phyloP scores from a whole-genome alignment of 2,797 vertebrate species.

The Enteromius argenteus region DNA sequence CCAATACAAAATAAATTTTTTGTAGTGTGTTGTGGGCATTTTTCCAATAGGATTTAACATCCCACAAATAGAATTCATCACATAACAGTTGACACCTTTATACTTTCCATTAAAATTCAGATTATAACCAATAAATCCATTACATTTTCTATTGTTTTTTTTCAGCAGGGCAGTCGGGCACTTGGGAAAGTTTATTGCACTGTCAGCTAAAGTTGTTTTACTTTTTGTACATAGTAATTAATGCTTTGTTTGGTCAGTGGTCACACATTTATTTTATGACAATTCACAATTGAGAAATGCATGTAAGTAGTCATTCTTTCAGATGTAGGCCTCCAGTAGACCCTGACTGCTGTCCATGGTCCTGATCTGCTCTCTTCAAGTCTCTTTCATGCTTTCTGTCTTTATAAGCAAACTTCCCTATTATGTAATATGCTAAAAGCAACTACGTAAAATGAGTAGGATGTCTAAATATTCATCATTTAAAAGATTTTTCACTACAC shows the following conservation, averaged over 20 bases:
- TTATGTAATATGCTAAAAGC: background rate
- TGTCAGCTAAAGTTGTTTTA: background rate
- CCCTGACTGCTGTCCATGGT: constrained; percentile 56
- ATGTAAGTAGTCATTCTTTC: background rate
- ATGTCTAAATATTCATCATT: background rate
- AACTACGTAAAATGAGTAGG: background rate
- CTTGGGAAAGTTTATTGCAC: background rate
- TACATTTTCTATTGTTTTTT: too few relatives aligned
- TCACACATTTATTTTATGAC: background rate
- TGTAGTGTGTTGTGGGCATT: too few relatives aligned
- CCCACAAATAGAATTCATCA: too few relatives aligned
- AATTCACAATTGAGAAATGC: background rate
- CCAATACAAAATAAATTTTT: too few relatives aligned
- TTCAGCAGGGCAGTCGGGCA: background rate
- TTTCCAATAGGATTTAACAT: too few relatives aligned
- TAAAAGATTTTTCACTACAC: background rate
- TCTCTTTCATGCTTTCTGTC: background rate
- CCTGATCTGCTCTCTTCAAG: constrained; percentile 4
- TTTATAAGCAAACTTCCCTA: background rate
- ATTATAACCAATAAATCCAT: too few relatives aligned
- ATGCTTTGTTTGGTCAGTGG: background rate
- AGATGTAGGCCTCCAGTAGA: background rate
- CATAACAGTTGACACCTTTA: too few relatives aligned
- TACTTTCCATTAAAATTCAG: too few relatives aligned
- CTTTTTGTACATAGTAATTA: background rate